Conservation (phyloP, 2,888 invertebrate species). For the Chydorus sphaericus region DNA sequence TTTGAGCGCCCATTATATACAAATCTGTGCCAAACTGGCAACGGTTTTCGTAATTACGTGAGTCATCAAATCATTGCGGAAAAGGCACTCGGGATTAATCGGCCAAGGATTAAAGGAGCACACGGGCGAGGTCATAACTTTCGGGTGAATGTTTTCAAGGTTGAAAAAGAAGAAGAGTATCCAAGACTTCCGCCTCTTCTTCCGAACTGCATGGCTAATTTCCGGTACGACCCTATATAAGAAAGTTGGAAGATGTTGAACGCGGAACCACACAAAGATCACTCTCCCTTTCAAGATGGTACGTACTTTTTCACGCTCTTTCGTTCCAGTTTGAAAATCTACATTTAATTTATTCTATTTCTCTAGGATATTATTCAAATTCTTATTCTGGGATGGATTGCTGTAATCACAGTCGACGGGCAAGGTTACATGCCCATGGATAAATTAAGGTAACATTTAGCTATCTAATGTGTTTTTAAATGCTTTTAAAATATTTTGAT, state of each 20-base stretch:
- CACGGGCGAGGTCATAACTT: too few species aligned
- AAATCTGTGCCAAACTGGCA: too few species aligned
- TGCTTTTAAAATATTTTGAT: neutral
- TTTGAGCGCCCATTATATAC: too few species aligned
- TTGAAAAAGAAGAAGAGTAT: neutral
- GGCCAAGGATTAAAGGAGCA: neutral
- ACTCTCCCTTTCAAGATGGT: too few species aligned
- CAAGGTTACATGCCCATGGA: slow-evolving; percentile 1
- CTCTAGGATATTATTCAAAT: neutral
- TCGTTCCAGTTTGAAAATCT: neutral
- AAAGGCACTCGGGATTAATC: slow-evolving; percentile 2
- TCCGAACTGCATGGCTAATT: neutral
- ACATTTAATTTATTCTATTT: neutral
- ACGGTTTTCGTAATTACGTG: too few species aligned
- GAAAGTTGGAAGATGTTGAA: too few species aligned
- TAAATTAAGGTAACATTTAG: slow-evolving; percentile 1
- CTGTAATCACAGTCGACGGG: neutral
- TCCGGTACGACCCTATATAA: too few species aligned
- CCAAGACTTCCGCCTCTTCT: neutral
- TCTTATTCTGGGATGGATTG: neutral
- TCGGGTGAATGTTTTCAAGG: too few species aligned
- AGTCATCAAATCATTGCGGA: too few species aligned
- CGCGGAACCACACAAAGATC: too few species aligned
- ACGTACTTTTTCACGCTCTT: neutral
- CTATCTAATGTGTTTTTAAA: neutral